Evolutionary conservation across 2,113 vertebrate species (phyloP).

Genomic region (Thamnaconus septentrionalis): DNA sequence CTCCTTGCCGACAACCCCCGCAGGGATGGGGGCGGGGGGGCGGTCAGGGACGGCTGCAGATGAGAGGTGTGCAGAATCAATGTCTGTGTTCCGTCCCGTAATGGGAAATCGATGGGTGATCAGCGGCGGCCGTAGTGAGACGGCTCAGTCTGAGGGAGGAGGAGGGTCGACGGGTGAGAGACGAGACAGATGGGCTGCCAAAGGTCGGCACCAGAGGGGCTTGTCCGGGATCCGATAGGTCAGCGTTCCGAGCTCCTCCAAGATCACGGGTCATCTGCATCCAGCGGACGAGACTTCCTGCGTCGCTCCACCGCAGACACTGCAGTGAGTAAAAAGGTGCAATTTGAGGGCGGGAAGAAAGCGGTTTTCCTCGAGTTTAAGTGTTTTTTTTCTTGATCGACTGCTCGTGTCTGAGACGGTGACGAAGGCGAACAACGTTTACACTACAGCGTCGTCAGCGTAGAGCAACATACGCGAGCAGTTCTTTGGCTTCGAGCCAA

Average conservation of each 20-base stretch:
- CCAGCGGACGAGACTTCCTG: background rate
- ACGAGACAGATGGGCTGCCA: conserved; percentile 41
- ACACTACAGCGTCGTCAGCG: no score
- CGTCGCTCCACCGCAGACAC: no score
- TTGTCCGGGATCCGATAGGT: conserved; percentile 39
- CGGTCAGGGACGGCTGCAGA: background rate
- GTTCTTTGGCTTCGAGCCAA: no score
- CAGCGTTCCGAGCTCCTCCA: conserved; percentile 20
- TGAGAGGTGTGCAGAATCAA: conserved; percentile 56
- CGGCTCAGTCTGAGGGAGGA: conserved; percentile 8
- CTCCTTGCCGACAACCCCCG: conserved; percentile 35
- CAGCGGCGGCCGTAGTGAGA: conserved; percentile 10
- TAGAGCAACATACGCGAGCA: no score
- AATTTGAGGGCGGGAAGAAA: background rate
- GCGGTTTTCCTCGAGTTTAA: background rate
- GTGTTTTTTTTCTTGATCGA: background rate
- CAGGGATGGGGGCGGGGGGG: background rate
- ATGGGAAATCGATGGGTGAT: conserved; percentile 72
- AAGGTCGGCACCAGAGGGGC: conserved; percentile 53
- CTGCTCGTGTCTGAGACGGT: background rate
- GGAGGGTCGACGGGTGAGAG: conserved; percentile 43
- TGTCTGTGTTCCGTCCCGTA: conserved; percentile 58
- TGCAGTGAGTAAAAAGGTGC: background rate
- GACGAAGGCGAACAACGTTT: no score
- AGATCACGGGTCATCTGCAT: conserved; percentile 28